Evolutionary conservation across 2,113 vertebrate species (phyloP), one percentile per base, ranked within the genome.

Genomic region (Alectura lathami): DNA sequence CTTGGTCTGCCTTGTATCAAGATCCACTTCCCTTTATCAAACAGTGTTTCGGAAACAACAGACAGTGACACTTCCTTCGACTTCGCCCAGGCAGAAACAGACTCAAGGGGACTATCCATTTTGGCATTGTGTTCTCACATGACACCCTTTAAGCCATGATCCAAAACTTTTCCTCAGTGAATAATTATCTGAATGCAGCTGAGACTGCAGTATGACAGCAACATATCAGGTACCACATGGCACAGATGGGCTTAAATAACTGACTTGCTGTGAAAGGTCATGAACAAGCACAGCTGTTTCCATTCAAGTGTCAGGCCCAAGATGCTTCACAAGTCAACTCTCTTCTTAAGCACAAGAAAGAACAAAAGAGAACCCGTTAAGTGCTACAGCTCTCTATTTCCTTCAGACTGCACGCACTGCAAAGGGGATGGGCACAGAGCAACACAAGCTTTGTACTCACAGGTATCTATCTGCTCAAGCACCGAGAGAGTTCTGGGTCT

Each of bases 171-270:
- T 9, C 11, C 27, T 9, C 15, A 18, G 57, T 18, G 30, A 47
- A 18, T 9, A 15, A 40, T 3, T 11, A 8, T 1, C 13, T 1
- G 0, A 43, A 17, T 4, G 40, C 60, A 80, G 36, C 48, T 29
- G 50, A 17, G 6, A 42, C 4, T 23, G 45, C 56, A 40, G 60
- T 17, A 40, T 14, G n/a, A n/a, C 43, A 42, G 42, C 34, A 29
- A 45, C 9, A 27, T 1, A n/a, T 6, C 26, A 9, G 0, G 2
- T 4, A 5, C 26, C 18, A 17, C 2, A 0, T 3, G 8, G n/a
- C 54, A 51, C 24, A 26, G 38, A 1, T 0, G 34, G 29, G 8
- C 26, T 10, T 47, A 36, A 9, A 3, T 0, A 42, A 24, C 5
- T 2, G 20, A 56, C 11, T 3, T n/a, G n/a, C 12, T 43, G 30